A percentile compares a stretch with the other conserved stretches of the same genome.
Evolutionary conservation across 2,797 vertebrate species (phyloP).

Genomic region (Psittacula echo): DNA sequence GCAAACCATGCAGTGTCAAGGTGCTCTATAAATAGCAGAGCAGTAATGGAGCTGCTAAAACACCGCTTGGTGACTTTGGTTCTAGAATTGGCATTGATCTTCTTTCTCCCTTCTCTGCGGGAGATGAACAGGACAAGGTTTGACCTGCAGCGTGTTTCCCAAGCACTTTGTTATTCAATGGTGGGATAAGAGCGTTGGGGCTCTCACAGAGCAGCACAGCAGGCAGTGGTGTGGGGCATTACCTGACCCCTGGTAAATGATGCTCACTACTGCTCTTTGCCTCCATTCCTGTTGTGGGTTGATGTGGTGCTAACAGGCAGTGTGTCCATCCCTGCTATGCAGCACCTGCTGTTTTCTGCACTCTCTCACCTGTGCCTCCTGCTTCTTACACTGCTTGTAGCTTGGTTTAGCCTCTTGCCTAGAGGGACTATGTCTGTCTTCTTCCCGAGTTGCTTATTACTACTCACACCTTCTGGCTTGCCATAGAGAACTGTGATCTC

Average conservation of each 20-base stretch:
- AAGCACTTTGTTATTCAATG: neutral
- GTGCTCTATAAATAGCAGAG: neutral
- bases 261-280: neutral
- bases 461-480: neutral
- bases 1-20: rapidly evolving
- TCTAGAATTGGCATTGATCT: neutral
- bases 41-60: neutral
- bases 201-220: neutral
- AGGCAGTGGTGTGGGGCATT: neutral
- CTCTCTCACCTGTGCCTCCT: neutral
- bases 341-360: neutral
- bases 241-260: neutral
- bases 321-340: neutral
- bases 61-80: neutral
- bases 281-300: neutral
- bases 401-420: neutral
- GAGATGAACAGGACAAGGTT: neutral
- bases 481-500: neutral
- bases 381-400: neutral
- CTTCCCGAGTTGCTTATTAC: neutral
- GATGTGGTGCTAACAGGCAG: neutral
- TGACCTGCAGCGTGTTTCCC: rapidly evolving
- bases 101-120: neutral
- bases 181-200: rapidly evolving
- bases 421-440: neutral